Percentiles rank a stretch among this genome's conserved stretches.
These are phyloP conservation scores for Spinus olivaceus DNA, from an alignment of 2,797 vertebrate species.

Conservation along the genomic window DNA sequence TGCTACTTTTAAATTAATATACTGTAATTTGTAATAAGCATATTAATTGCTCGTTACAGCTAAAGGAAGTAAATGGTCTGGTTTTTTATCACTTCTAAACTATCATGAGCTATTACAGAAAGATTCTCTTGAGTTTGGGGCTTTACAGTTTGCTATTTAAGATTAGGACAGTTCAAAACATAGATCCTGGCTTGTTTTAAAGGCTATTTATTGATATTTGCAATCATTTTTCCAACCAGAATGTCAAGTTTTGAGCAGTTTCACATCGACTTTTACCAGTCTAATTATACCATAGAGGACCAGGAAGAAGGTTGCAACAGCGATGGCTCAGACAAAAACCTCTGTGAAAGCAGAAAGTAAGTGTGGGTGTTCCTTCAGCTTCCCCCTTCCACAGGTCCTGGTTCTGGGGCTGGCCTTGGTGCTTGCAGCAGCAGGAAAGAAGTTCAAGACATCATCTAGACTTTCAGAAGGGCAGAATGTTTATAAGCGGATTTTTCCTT, in stretches of 20 bases:
- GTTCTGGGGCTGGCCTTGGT: background rate
- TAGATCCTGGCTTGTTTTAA: background rate
- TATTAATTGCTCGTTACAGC: background rate
- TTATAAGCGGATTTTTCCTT: background rate
- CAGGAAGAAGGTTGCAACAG: slow-evolving; percentile 66
- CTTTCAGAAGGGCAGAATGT: background rate
- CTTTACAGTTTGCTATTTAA: background rate
- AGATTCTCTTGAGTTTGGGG: background rate
- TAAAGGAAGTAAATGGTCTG: background rate
- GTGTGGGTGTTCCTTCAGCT: background rate
- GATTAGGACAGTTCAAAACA: background rate
- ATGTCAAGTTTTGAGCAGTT: slow-evolving; percentile 82
- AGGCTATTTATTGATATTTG: background rate
- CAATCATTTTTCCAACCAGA: slow-evolving; percentile 49
- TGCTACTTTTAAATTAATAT: background rate
- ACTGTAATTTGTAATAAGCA: background rate
- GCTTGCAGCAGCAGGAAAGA: background rate
- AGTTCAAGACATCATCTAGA: background rate
- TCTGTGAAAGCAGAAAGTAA: slow-evolving; percentile 69
- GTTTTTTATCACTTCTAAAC: background rate
- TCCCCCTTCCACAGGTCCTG: background rate
- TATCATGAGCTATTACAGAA: background rate
- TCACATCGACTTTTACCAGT: slow-evolving; percentile 85
- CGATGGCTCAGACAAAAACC: slow-evolving; percentile 12
- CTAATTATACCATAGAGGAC: slow-evolving; percentile 81